phyloP scores from a whole-genome alignment of 92 coral and sea anemone species.

The Diadumene lineata region DNA sequence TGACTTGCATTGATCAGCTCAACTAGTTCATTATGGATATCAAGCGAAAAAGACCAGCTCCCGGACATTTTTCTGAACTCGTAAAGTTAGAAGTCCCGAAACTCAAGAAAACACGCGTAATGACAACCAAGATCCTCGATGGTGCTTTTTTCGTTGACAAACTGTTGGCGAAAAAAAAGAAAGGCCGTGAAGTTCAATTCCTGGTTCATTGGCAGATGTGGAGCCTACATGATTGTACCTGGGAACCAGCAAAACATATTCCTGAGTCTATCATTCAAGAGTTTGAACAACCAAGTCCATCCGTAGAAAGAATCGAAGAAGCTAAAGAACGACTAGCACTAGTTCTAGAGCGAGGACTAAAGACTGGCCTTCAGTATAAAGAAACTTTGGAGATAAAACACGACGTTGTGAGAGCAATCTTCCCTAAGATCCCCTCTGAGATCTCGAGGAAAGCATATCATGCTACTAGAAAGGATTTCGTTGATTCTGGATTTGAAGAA shows the following conservation, averaged over 20 bases:
- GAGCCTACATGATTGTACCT: constrained; percentile 18
- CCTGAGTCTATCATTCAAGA: background rate
- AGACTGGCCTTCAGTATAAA: background rate
- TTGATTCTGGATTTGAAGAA: constrained; percentile 7
- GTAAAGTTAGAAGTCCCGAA: background rate
- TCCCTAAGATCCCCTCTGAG: constrained; percentile 9
- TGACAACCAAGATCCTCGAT: background rate
- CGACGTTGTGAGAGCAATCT: constrained; percentile 13
- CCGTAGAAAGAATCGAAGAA: constrained; percentile 9
- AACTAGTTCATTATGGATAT: no score
- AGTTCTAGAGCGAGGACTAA: constrained; percentile 17
- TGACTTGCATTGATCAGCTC: no score
- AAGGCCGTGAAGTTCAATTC: background rate
- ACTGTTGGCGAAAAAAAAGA: constrained; percentile 11
- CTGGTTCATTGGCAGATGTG: constrained; percentile 12
- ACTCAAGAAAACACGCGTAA: background rate
- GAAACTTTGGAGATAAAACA: constrained; percentile 3
- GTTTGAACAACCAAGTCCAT: constrained; percentile 23
- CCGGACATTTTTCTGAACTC: background rate
- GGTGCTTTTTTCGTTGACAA: constrained; percentile 14
- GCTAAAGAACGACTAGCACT: constrained; percentile 12
- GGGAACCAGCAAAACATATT: constrained; percentile 14
- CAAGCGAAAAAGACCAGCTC: background rate
- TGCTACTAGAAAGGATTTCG: constrained; percentile 11
- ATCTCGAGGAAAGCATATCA: background rate